These are phyloP conservation scores for Heliconius ismenius DNA, from an alignment of 2,888 invertebrate genomes.

Conservation along the genomic window DNA sequence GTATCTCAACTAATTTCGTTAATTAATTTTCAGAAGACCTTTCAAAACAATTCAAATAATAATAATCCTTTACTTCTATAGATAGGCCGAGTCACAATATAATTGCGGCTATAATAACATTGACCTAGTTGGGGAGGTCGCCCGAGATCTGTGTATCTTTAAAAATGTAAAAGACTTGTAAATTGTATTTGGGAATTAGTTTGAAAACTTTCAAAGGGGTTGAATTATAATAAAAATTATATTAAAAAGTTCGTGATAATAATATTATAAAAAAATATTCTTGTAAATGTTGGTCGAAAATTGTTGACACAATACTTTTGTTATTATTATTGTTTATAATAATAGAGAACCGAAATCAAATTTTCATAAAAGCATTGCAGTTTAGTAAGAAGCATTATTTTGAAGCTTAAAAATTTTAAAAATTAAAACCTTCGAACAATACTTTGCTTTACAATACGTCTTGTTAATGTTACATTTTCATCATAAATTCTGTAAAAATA, in stretches of 20 bases:
- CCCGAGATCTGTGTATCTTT: conserved; percentile 14
- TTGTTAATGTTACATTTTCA: not conserved
- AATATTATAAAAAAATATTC: not conserved
- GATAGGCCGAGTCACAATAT: conserved; percentile 29
- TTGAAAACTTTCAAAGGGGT: not conserved
- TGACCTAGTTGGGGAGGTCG: conserved; percentile 25
- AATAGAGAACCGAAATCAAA: not conserved
- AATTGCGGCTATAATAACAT: conserved; percentile 32
- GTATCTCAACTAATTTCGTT: conserved; percentile 27
- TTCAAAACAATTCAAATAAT: conserved; percentile 35
- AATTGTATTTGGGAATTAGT: conserved; percentile 13
- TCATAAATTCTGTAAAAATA: conserved; percentile 1
- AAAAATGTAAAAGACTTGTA: conserved; percentile 21
- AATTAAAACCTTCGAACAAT: not conserved
- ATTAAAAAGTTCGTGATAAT: not conserved
- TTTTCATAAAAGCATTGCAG: not conserved
- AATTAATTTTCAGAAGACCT: conserved; percentile 32
- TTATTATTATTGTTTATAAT: not conserved
- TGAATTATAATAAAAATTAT: not conserved
- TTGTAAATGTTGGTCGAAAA: too few relatives aligned
- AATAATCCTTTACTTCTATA: conserved; percentile 30
- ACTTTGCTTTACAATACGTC: not conserved
- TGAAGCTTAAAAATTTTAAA: not conserved
- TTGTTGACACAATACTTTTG: not conserved
- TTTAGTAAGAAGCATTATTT: not conserved